A percentile compares a stretch with the other conserved stretches of the same genome.
Conservation (phyloP, 2,797 vertebrate genomes). For the Microctenopoma lineatum region DNA sequence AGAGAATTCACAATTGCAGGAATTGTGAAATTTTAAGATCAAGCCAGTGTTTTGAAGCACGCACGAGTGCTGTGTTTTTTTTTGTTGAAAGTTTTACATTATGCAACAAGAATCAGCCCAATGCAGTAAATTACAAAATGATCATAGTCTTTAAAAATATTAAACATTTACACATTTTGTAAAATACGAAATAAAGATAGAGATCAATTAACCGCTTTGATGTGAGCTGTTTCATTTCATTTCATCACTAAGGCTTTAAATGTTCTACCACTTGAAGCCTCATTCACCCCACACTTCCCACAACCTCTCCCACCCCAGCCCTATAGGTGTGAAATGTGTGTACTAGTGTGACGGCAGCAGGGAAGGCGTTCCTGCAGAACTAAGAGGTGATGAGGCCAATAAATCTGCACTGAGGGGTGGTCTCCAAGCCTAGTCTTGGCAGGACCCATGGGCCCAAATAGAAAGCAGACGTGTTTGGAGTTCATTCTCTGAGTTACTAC, state of each 20-base stretch:
- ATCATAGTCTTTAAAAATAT: not conserved
- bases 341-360: constrained; percentile 54
- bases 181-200: constrained; percentile 4
- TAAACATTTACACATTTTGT: not conserved
- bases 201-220: not conserved
- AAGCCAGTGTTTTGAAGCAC: constrained; percentile 39
- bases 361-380: constrained; percentile 55
- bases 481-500: constrained; percentile 92
- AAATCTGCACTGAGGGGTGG: constrained; percentile 87
- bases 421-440: constrained; percentile 89
- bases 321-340: constrained; percentile 52
- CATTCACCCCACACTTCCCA: constrained; percentile 7
- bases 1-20: constrained; percentile 21
- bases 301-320: constrained; percentile 26
- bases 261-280: constrained; percentile 6
- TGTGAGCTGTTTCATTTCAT: not conserved
- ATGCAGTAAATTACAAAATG: not conserved
- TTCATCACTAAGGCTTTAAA: constrained; percentile 3
- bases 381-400: constrained; percentile 84
- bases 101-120: not conserved
- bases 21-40: constrained; percentile 41
- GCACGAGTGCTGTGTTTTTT: not conserved
- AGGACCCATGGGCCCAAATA: constrained; percentile 85
- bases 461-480: constrained; percentile 92
- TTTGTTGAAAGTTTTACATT: not conserved